These are phyloP conservation scores for Rhyacophila evoluta DNA, from an alignment of 2,888 invertebrate genomes.

Conservation along the genomic window DNA sequence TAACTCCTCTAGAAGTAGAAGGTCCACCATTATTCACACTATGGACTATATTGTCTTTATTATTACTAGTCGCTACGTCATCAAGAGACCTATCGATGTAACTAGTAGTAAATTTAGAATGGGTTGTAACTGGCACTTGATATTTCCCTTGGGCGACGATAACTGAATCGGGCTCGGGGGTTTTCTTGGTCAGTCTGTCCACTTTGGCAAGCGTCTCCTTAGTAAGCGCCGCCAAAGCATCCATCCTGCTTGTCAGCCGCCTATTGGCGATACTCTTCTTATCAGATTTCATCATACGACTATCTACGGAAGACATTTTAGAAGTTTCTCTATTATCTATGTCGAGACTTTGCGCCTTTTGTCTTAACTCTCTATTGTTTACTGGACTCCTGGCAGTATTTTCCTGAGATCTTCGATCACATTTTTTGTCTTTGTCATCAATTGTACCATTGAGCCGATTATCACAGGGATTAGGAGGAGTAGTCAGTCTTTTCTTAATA, in stretches of 20 bases:
- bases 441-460: slow-evolving; percentile 31
- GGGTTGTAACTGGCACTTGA: not conserved
- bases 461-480: slow-evolving; percentile 42
- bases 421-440: slow-evolving; percentile 29
- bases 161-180: slow-evolving; percentile 35
- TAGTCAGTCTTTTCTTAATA: slow-evolving; percentile 51
- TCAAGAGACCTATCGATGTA: not conserved
- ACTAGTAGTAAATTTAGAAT: slow-evolving; percentile 55
- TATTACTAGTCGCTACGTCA: not conserved
- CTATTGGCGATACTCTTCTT: slow-evolving; percentile 40
- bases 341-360: slow-evolving; percentile 32
- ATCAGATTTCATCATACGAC: slow-evolving; percentile 41
- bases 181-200: slow-evolving; percentile 62
- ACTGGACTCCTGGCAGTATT: slow-evolving; percentile 35
- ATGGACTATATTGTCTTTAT: not conserved
- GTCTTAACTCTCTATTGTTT: slow-evolving; percentile 35
- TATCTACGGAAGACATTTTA: slow-evolving; percentile 53
- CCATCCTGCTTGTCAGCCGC: slow-evolving; percentile 63
- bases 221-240: slow-evolving; percentile 66
- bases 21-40: slow-evolving; percentile 21
- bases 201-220: slow-evolving; percentile 68
- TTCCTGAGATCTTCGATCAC: not conserved
- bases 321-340: slow-evolving; percentile 42
- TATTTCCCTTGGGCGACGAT: slow-evolving; percentile 25
- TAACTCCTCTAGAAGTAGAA: slow-evolving; percentile 63